Conservation (phyloP, 2,888 invertebrate species). For the Drosophila fulvimacula region DNA sequence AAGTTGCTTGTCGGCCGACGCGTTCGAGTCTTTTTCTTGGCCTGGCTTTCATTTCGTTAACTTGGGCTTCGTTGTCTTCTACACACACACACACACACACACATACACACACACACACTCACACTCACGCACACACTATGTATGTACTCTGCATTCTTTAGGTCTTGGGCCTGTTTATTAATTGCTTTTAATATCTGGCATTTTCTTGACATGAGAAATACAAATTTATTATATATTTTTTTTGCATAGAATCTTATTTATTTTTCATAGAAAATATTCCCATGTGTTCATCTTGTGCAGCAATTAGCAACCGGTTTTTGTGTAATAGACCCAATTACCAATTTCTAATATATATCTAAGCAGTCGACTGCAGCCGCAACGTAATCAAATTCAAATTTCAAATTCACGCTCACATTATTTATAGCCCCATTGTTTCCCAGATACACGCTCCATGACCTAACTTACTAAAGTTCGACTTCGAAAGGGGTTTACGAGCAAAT, state of each 20-base stretch:
- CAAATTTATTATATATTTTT: slow-evolving; percentile 5
- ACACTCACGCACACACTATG: not conserved
- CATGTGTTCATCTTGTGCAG: slow-evolving; percentile 12
- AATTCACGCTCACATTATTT: slow-evolving; percentile 58
- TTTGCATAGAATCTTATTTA: slow-evolving; percentile 3
- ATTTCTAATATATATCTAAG: slow-evolving; percentile 14
- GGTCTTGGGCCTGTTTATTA: slow-evolving; percentile 39
- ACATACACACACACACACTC: slow-evolving; percentile 6
- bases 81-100: slow-evolving; percentile 8
- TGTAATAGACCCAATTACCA: slow-evolving; percentile 49
- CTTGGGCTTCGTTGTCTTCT: slow-evolving; percentile 43
- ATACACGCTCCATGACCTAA: slow-evolving; percentile 68
- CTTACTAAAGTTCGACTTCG: slow-evolving; percentile 44
- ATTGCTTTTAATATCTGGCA: slow-evolving; percentile 52
- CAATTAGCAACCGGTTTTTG: slow-evolving; percentile 70
- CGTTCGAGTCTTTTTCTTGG: slow-evolving; percentile 52
- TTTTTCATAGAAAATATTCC: slow-evolving; percentile 7
- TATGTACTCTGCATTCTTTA: slow-evolving; percentile 60
- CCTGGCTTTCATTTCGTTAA: slow-evolving; percentile 62
- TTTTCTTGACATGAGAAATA: slow-evolving; percentile 20
- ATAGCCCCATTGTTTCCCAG: slow-evolving; percentile 62
- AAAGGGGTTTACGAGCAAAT: slow-evolving; percentile 12
- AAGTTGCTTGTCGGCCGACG: slow-evolving; percentile 73
- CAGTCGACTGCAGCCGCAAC: slow-evolving; percentile 32
- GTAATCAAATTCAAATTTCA: slow-evolving; percentile 37